These are phyloP conservation scores for Cladopsammia gracilis DNA, from an alignment of 64 coral and sea anemone species.

Conservation along the genomic window DNA sequence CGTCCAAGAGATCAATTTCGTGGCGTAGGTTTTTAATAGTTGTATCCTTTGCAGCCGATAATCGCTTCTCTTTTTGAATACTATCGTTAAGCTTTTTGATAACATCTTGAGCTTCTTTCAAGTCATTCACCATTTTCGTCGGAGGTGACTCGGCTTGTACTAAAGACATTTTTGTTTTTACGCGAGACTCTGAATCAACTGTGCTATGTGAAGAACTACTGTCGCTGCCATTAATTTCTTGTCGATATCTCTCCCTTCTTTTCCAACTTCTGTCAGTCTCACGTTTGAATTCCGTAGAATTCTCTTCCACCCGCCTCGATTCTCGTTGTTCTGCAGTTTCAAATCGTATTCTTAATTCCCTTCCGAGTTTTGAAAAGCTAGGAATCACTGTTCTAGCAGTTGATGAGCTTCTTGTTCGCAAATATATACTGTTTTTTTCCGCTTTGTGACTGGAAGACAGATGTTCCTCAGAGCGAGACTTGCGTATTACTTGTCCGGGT, in stretches of 20 bases:
- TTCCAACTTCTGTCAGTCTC: background rate
- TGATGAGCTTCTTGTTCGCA: background rate
- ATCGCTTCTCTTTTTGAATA: slow-evolving; percentile 63
- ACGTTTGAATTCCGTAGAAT: background rate
- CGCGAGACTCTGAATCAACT: background rate
- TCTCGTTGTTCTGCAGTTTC: background rate
- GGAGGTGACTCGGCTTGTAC: background rate
- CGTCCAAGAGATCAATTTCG: slow-evolving; percentile 70
- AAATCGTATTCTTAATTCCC: slow-evolving; percentile 7
- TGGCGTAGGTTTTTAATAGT: slow-evolving; percentile 76
- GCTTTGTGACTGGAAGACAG: background rate
- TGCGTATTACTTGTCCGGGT: background rate
- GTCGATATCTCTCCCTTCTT: background rate
- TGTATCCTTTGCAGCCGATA: slow-evolving; percentile 65
- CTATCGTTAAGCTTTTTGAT: slow-evolving; percentile 50
- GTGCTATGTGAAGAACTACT: background rate
- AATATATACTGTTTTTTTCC: background rate
- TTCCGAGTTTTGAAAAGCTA: background rate
- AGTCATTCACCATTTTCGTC: background rate
- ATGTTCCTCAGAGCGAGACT: slow-evolving; percentile 8
- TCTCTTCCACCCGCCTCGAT: background rate
- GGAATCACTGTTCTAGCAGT: background rate
- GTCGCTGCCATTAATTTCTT: background rate
- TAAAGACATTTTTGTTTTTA: slow-evolving; percentile 14
- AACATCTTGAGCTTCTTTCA: slow-evolving; percentile 56